Conservation (phyloP, 2,113 vertebrate species). For the Gambusia affinis region DNA sequence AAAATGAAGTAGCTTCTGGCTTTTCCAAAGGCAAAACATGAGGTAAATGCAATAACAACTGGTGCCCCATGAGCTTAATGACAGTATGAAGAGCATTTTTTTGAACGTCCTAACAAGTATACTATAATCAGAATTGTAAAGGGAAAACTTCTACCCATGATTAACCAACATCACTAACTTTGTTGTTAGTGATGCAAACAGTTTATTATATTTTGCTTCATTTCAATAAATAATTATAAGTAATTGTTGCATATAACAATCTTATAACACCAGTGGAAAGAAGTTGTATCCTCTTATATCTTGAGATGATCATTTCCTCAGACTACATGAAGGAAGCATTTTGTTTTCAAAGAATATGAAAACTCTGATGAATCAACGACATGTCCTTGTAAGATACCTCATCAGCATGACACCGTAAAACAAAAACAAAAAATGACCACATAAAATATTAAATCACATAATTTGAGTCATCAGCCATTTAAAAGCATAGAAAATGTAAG, state of each 20-base stretch:
- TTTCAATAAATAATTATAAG: background rate
- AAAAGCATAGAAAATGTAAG: no score
- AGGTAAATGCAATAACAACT: conserved; percentile 1
- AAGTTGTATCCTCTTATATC: background rate
- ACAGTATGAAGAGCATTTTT: background rate
- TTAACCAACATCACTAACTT: no score
- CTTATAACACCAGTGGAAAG: background rate
- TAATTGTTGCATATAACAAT: background rate
- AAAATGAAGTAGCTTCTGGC: background rate
- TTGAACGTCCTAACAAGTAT: background rate
- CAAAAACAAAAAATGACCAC: no score
- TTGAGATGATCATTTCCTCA: background rate
- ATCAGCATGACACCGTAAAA: no score
- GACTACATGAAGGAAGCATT: background rate
- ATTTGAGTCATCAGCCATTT: no score
- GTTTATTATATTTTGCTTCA: background rate
- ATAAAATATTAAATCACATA: no score
- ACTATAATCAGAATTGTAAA: background rate
- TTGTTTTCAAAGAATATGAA: background rate
- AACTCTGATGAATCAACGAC: no score
- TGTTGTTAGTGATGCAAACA: no score
- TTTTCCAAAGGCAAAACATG: conserved; percentile 2
- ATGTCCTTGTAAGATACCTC: no score
- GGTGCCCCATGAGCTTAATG: background rate
- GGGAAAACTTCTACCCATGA: no score